Evolutionary conservation across 2,113 vertebrate genomes (phyloP), one percentile per base, ranked within the genome.

Genomic region (Numenius arquata): DNA sequence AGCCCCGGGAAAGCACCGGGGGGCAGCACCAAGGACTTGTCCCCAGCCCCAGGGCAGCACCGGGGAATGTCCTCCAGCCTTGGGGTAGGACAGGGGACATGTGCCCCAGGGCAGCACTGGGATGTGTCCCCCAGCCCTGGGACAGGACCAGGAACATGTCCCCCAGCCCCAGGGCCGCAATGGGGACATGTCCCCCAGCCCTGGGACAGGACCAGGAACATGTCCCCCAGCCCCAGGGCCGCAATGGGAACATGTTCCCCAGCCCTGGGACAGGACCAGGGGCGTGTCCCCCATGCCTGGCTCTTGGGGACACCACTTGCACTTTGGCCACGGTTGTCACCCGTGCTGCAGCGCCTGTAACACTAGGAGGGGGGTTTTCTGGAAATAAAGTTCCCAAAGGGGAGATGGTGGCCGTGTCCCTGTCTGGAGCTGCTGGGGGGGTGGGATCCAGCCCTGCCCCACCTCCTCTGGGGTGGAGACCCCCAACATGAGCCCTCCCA

Each of bases 401-500:
- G 41, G 11, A 0, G 10, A 1, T 2, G 21, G 67, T 15, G 62
- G 9, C 26, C 4, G 3, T 20, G 70, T 21, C 55, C 6, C 2
- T 41, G 29, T 47, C 17, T 63, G 86, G 66, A 36, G 75, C 30
- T 61, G 26, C 34, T 36, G 62, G 34, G 11, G 7, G 36, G 45
- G 5, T 11, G 58, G 32, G 11, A 48, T 27, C 17, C 6, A 3
- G 16, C 27, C 40, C 47, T 48, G 15, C n/a, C 15, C 72, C 72
- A 19, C 11, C 48, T 29, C 6, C 36, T 18, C 17, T 12, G 29
- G 15, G 9, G 21, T n/a, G 48, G 30, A 50, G 48, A 79, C 58
- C 73, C 38, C 41, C 58, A 25, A 15, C 23, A 50, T 1, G 17
- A 55, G 14, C 30, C 53, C 38, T 23, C 45, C 48, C 2, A 5